Evolutionary conservation across 2,797 vertebrate species (phyloP).

Genomic region (Rhabdophis nuchalis): DNA sequence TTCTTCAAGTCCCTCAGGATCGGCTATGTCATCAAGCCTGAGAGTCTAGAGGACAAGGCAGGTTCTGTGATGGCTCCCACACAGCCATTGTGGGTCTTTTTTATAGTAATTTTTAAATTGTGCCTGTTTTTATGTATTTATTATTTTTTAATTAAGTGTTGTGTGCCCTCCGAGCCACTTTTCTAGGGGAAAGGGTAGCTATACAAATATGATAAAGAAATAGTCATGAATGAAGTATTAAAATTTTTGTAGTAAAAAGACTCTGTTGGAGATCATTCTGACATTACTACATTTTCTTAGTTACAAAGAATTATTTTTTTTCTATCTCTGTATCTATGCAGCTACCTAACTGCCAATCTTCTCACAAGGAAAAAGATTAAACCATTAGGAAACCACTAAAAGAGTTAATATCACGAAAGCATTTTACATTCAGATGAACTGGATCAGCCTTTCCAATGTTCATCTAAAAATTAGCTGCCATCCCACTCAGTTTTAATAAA

Average conservation of each 20-base stretch:
- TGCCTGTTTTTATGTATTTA: background rate
- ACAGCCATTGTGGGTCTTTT: background rate
- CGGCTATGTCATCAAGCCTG: background rate
- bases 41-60: background rate
- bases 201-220: background rate
- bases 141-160: background rate
- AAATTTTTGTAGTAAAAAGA: background rate
- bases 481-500: conserved; percentile 38
- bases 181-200: background rate
- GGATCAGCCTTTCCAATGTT: conserved; percentile 6
- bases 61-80: background rate
- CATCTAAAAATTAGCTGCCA: conserved; percentile 20
- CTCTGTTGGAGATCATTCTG: background rate
- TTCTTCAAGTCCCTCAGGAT: background rate
- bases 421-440: background rate
- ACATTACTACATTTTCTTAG: background rate
- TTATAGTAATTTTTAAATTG: background rate
- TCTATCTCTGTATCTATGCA: background rate
- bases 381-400: background rate
- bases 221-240: background rate
- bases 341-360: background rate
- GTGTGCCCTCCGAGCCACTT: background rate
- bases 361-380: background rate
- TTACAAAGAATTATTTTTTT: background rate
- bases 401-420: conserved; percentile 1